Conservation (phyloP, 1,140 invertebrate species). For the Theocolax elegans region DNA sequence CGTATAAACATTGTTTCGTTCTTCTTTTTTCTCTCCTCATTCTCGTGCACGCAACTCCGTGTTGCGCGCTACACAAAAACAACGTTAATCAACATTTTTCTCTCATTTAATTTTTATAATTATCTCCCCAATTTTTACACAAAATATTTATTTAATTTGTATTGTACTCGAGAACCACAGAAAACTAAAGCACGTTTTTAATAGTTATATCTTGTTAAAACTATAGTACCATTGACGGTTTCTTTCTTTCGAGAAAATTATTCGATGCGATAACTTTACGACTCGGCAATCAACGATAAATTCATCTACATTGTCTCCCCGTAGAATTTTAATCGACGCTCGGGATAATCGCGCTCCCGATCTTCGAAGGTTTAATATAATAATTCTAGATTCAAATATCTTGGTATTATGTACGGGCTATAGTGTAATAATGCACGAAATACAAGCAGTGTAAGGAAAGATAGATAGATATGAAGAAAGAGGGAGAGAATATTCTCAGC, state of each 20-base stretch:
- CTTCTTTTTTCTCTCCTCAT: neutral
- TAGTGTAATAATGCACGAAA: neutral
- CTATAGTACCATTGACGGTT: no score
- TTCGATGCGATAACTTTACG: no score
- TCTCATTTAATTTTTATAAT: no score
- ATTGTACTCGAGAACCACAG: no score
- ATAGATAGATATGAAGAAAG: neutral
- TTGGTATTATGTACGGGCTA: neutral
- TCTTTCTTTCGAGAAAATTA: no score
- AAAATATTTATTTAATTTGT: no score
- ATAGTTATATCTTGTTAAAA: no score
- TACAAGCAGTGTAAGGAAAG: neutral
- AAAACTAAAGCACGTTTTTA: no score
- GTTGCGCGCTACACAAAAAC: no score
- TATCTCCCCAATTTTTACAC: no score
- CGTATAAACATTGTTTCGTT: neutral
- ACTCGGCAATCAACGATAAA: slow-evolving; percentile 22
- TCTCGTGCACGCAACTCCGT: no score
- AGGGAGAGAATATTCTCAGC: neutral
- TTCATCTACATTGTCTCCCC: neutral
- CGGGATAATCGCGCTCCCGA: slow-evolving; percentile 14
- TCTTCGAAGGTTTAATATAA: slow-evolving; percentile 23
- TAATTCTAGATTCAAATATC: slow-evolving; percentile 11
- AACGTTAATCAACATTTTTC: no score
- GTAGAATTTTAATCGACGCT: slow-evolving; percentile 10